Evolutionary conservation across 1,140 invertebrate genomes (phyloP).

Genomic region (Drosophila grimshawi): DNA sequence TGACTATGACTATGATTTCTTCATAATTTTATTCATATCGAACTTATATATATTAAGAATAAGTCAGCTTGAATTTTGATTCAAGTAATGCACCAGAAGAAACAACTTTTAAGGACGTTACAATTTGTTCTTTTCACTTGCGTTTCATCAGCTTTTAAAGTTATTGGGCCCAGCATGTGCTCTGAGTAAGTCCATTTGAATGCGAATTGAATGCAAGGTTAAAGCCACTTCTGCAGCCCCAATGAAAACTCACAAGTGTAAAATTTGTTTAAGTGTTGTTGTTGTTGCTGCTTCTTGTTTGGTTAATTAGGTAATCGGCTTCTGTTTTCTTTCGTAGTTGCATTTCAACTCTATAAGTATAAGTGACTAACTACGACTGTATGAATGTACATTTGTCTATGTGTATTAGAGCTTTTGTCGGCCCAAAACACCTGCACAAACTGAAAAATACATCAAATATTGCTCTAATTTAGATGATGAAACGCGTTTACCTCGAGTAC

Average conservation of each 20-base stretch:
- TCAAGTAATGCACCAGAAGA: too few species aligned
- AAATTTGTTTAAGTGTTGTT: constrained; percentile 6
- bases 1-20: too few species aligned
- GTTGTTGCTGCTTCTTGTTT: constrained; percentile 34
- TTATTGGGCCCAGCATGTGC: not conserved
- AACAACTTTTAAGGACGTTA: too few species aligned
- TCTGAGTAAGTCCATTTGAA: not conserved
- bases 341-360: constrained; percentile 7
- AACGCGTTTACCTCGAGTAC: not conserved
- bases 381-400: not conserved
- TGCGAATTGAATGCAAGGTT: not conserved
- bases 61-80: too few species aligned
- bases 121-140: not conserved
- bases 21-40: too few species aligned
- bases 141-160: not conserved
- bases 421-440: constrained; percentile 61
- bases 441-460: constrained; percentile 13
- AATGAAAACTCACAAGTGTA: constrained; percentile 42
- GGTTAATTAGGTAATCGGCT: constrained; percentile 58
- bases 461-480: not conserved
- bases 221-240: not conserved
- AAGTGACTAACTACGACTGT: not conserved
- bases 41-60: too few species aligned
- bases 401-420: constrained; percentile 2
- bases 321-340: constrained; percentile 34